Percentiles rank a stretch among this genome's conserved stretches.
Conservation (phyloP, 2,888 invertebrate species). For the Drosophila quinaria region DNA sequence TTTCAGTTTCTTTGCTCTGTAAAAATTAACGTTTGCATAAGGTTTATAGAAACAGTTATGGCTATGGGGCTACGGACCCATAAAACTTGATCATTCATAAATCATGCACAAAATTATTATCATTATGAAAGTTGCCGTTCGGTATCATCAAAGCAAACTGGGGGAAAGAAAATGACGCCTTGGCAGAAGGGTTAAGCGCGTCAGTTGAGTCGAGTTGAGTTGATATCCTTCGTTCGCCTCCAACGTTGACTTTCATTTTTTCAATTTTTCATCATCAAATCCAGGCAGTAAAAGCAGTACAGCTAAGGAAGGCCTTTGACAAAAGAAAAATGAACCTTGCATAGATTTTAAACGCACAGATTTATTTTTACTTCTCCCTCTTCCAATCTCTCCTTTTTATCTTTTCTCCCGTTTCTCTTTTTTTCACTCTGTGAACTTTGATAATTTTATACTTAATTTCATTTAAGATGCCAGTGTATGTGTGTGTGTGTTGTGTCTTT, state of each 20-base stretch:
- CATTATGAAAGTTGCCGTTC: slow-evolving; percentile 80
- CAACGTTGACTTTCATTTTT: slow-evolving; percentile 74
- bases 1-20: slow-evolving; percentile 48
- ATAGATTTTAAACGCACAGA: slow-evolving; percentile 69
- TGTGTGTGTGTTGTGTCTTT: slow-evolving; percentile 6
- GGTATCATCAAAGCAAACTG: slow-evolving; percentile 58
- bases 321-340: slow-evolving; percentile 77
- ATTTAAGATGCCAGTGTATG: slow-evolving; percentile 51
- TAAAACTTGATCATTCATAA: slow-evolving; percentile 80
- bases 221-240: slow-evolving; percentile 31
- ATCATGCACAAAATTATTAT: slow-evolving; percentile 81
- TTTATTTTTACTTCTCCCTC: slow-evolving; percentile 41
- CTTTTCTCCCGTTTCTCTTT: slow-evolving; percentile 7
- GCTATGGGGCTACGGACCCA: slow-evolving; percentile 54
- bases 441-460: slow-evolving; percentile 78
- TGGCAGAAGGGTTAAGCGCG: slow-evolving; percentile 71
- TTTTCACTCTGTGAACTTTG: slow-evolving; percentile 43
- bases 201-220: slow-evolving; percentile 50
- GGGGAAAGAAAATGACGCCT: slow-evolving; percentile 37
- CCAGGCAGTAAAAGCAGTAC: slow-evolving; percentile 27
- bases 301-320: slow-evolving; percentile 39
- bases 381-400: slow-evolving; percentile 15
- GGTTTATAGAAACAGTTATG: slow-evolving; percentile 58
- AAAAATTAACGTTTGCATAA: slow-evolving; percentile 77
- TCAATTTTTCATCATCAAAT: slow-evolving; percentile 79